Evolutionary conservation across 2,888 invertebrate genomes (phyloP), one percentile per base, ranked within the genome.

Genomic region (Emmelina monodactyla): DNA sequence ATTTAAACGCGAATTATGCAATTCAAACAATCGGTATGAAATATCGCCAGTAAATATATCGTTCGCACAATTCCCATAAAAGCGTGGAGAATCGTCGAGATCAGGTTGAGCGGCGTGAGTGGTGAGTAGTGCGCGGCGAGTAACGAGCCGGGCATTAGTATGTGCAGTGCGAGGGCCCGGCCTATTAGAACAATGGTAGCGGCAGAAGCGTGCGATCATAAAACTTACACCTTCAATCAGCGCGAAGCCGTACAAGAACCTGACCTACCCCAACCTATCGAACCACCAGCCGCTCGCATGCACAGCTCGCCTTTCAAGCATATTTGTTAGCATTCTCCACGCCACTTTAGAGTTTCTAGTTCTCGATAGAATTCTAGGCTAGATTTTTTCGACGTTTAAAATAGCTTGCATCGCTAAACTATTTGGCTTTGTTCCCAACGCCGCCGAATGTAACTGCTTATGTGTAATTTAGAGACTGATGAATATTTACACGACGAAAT

Each of bases 171-270:
- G 48, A 51, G 46, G 57, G 51, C 54, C 57, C 54, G 55, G 61
- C 55, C 71, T 54, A 70, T 69, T 66, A 69, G 63, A 72, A 75
- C 71, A 75, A 75, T 73, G 64, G 71, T 65, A 65, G 68, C 62
- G 58, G 59, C 66, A 67, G 62, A 62, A 71, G 67, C 72, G 62
- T 65, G 64, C 65, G 64, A 68, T 71, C 69, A 67, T 72, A 71
- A 71, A n/a, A 71, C 48, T 70, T 63, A 58, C 67, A 64, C 65
- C 60, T 62, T 60, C 62, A 64, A 68, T 65, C 62, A 57, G 49
- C 51, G 52, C 46, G 55, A 60, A 61, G 58, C 58, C 59, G 55
- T 60, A 62, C 52, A 53, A 62, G 55, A 53, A 53, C 56, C 52
- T 60, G 68, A 71, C 64, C 70, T 69, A 59, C 63, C 66, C 54